Conservation (phyloP, 2,888 invertebrate species). For the Trichopria drosophilae region DNA sequence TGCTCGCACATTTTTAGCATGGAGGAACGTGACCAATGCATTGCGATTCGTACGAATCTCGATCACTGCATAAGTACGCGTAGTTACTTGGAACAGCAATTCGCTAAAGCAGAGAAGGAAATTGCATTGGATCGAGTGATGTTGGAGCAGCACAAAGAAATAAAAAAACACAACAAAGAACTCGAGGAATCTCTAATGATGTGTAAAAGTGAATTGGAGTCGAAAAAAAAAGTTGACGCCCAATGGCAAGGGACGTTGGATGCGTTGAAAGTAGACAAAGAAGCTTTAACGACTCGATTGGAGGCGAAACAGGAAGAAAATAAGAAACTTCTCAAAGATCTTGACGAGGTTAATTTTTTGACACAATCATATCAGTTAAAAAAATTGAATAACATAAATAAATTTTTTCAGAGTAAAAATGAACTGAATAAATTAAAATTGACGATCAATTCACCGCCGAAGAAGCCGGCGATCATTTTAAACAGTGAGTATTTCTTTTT, state of each 20-base stretch:
- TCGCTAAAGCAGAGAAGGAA: constrained; percentile 45
- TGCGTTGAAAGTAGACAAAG: constrained; percentile 47
- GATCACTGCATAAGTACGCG: too few species aligned
- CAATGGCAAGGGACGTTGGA: constrained; percentile 47
- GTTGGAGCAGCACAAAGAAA: constrained; percentile 47
- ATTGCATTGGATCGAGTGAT: constrained; percentile 44
- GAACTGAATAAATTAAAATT: constrained; percentile 45
- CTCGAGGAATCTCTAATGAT: constrained; percentile 45
- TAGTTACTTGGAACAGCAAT: too few species aligned
- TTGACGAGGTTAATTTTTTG: constrained; percentile 41
- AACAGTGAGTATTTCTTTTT: constrained; percentile 30
- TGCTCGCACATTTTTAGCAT: constrained; percentile 49
- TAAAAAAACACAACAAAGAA: constrained; percentile 44
- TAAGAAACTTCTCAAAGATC: constrained; percentile 45
- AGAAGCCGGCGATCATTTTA: constrained; percentile 20
- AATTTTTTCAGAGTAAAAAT: constrained; percentile 41
- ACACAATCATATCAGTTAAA: constrained; percentile 8
- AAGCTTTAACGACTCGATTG: constrained; percentile 42
- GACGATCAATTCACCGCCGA: constrained; percentile 30
- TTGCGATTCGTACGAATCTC: constrained; percentile 44
- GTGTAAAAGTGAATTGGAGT: constrained; percentile 51
- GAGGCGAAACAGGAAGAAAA: constrained; percentile 44
- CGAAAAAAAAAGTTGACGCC: constrained; percentile 45
- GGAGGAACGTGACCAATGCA: constrained; percentile 54
- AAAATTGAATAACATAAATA: constrained; percentile 18